These are phyloP conservation scores for Ascaphus truei DNA, from an alignment of 2,113 vertebrate genomes.

Conservation along the genomic window DNA sequence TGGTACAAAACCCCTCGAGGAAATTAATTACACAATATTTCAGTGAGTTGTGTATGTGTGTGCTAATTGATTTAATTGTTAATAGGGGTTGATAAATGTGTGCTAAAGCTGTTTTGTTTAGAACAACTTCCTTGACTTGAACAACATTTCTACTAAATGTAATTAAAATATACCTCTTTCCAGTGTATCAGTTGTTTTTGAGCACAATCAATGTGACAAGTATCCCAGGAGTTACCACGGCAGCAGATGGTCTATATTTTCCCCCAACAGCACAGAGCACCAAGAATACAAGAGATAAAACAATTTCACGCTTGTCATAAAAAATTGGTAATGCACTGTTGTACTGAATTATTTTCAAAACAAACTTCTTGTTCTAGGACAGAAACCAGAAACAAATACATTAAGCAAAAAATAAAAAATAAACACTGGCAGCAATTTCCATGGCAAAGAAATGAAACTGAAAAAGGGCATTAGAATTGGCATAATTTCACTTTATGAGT, in stretches of 20 bases:
- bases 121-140: conserved; percentile 45
- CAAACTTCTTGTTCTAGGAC: conserved; percentile 30
- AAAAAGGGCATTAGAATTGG: too few relatives aligned
- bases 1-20: conserved; percentile 42
- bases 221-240: conserved; percentile 36
- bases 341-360: conserved; percentile 47
- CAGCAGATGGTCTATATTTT: conserved; percentile 45
- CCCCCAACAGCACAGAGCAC: conserved; percentile 34
- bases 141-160: conserved; percentile 38
- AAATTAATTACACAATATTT: too few relatives aligned
- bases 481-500: too few relatives aligned
- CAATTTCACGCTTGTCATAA: conserved; percentile 45
- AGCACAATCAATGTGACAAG: conserved; percentile 48
- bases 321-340: conserved; percentile 28
- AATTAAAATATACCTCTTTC: conserved; percentile 45
- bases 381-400: conserved; percentile 23
- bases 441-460: not conserved
- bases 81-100: conserved; percentile 53
- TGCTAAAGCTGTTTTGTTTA: conserved; percentile 46
- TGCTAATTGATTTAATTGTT: conserved; percentile 53
- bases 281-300: conserved; percentile 40
- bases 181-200: conserved; percentile 33
- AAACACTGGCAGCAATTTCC: not conserved
- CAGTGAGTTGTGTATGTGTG: conserved; percentile 45
- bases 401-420: conserved; percentile 34